Base-by-base conservation (phyloP, 2,797 vertebrate species). In the Schizothorax lantsangensis region DNA sequence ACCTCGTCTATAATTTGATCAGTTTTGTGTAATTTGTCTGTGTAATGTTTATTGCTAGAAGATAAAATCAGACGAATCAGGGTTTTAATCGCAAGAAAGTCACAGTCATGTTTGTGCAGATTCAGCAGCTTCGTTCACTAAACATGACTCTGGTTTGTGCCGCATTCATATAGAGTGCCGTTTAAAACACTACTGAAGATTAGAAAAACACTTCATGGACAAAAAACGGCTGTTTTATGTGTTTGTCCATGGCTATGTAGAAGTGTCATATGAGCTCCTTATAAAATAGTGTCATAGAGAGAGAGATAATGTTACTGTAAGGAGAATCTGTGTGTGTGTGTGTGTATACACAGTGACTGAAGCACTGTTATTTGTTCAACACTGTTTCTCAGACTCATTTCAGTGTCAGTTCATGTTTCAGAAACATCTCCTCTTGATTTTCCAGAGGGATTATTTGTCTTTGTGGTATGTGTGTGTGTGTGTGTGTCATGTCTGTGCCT, bases 401-500 rank as follows among this genome's bases (percentile, higher is more conserved):
- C 26, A 15, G 26, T 73, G 71, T 47, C 2, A 5, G 68, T 40
- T 73, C 43, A 30, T 30, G 23, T 72, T 15, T 45, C 23, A 68
- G 64, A 68, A 68, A 17, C n/a, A n/a, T n/a, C n/a, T n/a, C n/a
- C n/a, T n/a, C n/a, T n/a, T n/a, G n/a, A n/a, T n/a, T n/a, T n/a
- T n/a, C 12, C 23, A 33, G 62, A 66, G 2, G 26, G 6, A 26
- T n/a, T 8, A 14, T n/a, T n/a, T 79, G 11, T 40, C 6, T 9
- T 43, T 10, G 10, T n/a, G n/a, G 17, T 23, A 11, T 43, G 45
- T 72, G 26, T n/a, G n/a, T n/a, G n/a, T n/a, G n/a, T n/a, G n/a
- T n/a, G n/a, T n/a, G n/a, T n/a, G n/a, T n/a, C n/a, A n/a, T 86
- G 33, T 68, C 79, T 57, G 88, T 87, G 88, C 86, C 88, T 88